These are phyloP conservation scores for Eumeta japonica DNA, from an alignment of 1,140 invertebrate species.

Conservation along the genomic window DNA sequence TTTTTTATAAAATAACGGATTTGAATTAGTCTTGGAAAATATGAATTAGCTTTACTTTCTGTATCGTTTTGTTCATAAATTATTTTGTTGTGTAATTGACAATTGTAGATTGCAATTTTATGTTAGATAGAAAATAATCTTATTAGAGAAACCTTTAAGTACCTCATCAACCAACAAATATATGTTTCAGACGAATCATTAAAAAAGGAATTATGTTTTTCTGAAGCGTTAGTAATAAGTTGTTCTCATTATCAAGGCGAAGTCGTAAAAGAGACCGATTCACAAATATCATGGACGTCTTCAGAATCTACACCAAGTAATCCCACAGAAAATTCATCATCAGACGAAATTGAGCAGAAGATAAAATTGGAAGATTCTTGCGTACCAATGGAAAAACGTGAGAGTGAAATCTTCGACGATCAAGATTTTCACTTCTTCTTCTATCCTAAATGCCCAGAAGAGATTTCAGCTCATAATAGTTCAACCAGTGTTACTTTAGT, in stretches of 20 bases:
- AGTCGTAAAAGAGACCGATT: constrained; percentile 13
- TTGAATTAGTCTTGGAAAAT: no score
- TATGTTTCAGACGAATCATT: constrained; percentile 29
- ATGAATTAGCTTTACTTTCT: no score
- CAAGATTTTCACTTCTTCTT: constrained; percentile 49
- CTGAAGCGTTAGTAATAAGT: constrained; percentile 45
- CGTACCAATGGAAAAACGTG: constrained; percentile 17
- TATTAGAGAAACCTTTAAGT: no score
- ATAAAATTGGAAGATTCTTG: constrained; percentile 8
- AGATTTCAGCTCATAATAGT: constrained; percentile 18
- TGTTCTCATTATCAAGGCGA: constrained; percentile 38
- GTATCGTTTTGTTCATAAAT: no score
- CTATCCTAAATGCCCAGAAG: constrained; percentile 39
- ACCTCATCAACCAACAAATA: no score
- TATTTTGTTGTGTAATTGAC: no score
- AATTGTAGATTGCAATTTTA: no score
- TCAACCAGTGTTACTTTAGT: constrained; percentile 31
- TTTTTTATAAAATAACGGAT: no score
- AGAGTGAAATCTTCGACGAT: constrained; percentile 9
- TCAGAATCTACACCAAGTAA: not conserved
- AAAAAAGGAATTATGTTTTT: constrained; percentile 43
- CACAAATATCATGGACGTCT: no score
- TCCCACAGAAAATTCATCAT: constrained; percentile 5
- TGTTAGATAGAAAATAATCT: no score
- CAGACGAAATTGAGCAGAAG: constrained; percentile 18